phyloP scores from a whole-genome alignment of 2,113 vertebrate species.

The Plecturocebus donacophilus region DNA sequence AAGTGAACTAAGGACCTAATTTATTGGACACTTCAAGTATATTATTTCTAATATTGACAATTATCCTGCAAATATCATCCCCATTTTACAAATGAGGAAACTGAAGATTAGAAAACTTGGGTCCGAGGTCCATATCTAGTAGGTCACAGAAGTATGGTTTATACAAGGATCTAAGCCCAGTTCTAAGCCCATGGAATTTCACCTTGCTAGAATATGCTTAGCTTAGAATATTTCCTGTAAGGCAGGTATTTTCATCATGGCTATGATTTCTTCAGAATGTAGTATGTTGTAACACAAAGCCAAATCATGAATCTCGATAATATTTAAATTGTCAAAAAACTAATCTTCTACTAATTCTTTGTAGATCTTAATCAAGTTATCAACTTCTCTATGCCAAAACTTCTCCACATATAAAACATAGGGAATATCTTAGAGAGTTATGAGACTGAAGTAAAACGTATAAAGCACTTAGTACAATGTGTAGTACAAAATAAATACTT shows the following conservation, averaged over 20 bases:
- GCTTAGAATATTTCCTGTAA: constrained; percentile 25
- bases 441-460: constrained; percentile 12
- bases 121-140: background rate
- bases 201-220: constrained; percentile 29
- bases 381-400: constrained; percentile 45
- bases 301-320: constrained; percentile 38
- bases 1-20: background rate
- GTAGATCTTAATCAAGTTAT: background rate
- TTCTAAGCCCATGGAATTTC: background rate
- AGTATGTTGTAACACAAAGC: background rate
- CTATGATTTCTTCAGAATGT: background rate
- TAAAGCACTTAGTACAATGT: background rate
- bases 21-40: background rate
- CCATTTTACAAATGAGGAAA: constrained; percentile 17
- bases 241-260: constrained; percentile 8
- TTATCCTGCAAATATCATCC: background rate
- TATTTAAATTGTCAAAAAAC: constrained; percentile 1
- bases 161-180: background rate
- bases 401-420: constrained; percentile 31
- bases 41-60: constrained; percentile 30
- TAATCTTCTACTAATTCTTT: constrained; percentile 20
- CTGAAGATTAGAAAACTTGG: background rate
- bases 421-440: background rate
- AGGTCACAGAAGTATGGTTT: constrained; percentile 15
- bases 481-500: constrained; percentile 41